Base-by-base conservation (phyloP, 2,888 invertebrate species). In the Idaea aversata region DNA sequence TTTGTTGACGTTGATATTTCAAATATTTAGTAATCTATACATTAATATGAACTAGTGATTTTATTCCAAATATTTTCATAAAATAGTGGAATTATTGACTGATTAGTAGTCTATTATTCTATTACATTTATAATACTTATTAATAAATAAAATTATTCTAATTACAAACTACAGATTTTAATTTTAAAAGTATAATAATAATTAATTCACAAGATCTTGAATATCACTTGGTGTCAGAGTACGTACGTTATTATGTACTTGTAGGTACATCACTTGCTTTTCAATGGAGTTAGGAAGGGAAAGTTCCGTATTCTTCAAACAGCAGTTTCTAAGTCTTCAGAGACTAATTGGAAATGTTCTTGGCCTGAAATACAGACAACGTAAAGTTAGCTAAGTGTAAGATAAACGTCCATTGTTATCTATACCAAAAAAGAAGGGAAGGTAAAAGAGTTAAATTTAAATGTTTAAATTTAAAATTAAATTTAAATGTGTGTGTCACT, bases 261-360 rank as follows among this genome's bases (percentile, higher is more conserved):
- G 62, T 61, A 4, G 15, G 38, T 38, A 35, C 36, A 38, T n/a
- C 57, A 64, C 60, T 63, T 59, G 38, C 36, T 59, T 63, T 13
- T 59, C 38, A 63, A 59, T 59, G 61, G 64, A 59, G 34, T 57
- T 57, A 62, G 57, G 57, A 34, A 59, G 63, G 61, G 68, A 65
- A 64, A 63, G n/a, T 63, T 66, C 34, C 47, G 7, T 47, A 13
- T 67, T 69, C 66, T 80, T 91, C 82, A 93, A 75, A 93, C 93
- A 61, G 92, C 90, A 68, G 93, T 93, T 84, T 91, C 93, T 73
- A 91, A 82, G 77, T 93, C 93, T 78, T 93, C 93, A 62, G 93
- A 91, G 68, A 90, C 91, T 86, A 92, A 85, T 86, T 93, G 93
- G 77, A 93, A 93, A 84, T 93, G 91, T 80, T 93, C 93, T 81